These are phyloP conservation scores for Laothoe populi DNA, from an alignment of 2,888 invertebrate genomes.

Conservation along the genomic window DNA sequence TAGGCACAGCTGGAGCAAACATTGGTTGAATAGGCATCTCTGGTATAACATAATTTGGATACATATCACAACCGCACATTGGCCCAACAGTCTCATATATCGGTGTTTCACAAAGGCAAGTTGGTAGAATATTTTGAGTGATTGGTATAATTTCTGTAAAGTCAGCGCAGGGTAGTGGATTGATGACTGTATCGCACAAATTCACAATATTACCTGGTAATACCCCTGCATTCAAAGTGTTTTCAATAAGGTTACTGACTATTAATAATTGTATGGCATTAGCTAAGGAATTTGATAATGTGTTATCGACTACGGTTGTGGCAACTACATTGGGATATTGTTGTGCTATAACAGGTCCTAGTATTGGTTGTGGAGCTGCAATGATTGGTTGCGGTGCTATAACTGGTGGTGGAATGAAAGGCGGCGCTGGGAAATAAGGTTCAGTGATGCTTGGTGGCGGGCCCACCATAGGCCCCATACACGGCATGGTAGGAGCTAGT, in stretches of 20 bases:
- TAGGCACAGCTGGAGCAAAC: constrained; percentile 10
- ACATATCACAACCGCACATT: constrained; percentile 17
- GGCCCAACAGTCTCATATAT: constrained; percentile 21
- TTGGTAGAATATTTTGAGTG: constrained; percentile 15
- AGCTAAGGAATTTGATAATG: constrained; percentile 61
- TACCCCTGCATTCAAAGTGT: constrained; percentile 33
- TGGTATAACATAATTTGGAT: constrained; percentile 2
- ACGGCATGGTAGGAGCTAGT: not conserved
- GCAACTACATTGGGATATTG: constrained; percentile 40
- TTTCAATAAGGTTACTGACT: constrained; percentile 60
- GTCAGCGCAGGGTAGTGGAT: constrained; percentile 17
- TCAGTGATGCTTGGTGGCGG: not conserved
- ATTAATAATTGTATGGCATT: constrained; percentile 66
- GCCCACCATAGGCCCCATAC: not conserved
- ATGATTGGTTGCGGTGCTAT: constrained; percentile 27
- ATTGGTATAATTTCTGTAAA: constrained; percentile 17
- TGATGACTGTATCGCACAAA: constrained; percentile 30
- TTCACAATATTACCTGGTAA: constrained; percentile 23
- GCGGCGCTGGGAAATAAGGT: not conserved
- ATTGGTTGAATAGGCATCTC: constrained; percentile 5
- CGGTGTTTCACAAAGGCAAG: constrained; percentile 29
- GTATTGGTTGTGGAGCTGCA: not conserved
- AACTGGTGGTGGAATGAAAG: not conserved
- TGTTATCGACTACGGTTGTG: constrained; percentile 61
- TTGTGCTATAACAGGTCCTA: constrained; percentile 31